Evolutionary conservation across 2,888 invertebrate genomes (phyloP), one percentile per base, ranked within the genome.

Genomic region (Drosophila neutralis): DNA sequence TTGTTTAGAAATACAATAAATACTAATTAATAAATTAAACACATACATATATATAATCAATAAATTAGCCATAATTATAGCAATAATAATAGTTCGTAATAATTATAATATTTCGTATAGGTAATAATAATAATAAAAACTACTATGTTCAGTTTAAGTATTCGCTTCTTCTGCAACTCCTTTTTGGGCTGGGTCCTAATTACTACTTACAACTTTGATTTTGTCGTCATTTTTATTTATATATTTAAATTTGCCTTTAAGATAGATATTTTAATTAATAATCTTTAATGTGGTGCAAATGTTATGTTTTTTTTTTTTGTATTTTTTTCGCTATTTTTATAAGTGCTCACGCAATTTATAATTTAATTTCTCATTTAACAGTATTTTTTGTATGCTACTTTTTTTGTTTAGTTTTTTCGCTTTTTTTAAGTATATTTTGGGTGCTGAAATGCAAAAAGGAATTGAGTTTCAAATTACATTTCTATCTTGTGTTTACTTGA

Each of bases 11-110:
- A 68, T 90, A 88, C 82, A 89, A 89, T 91, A 91, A 83, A 89
- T 89, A 91, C 89, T 90, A 91, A 91, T 90, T 74, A 90, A 90
- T 90, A 91, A 90, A 90, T 91, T 89, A 90, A 85, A 80, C 84
- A 82, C 74, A 53, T 56, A 61, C 62, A 61, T 63, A 61, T 40
- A 38, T 67, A 58, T 67, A 69, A 59, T 81, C 87, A 90, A 89
- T 86, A 89, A 90, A 81, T 89, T 86, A 90, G 73, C 62, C 73
- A 83, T 82, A 71, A 63, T 77, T 8, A 54, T 80, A 66, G 68
- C 76, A 72, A 60, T 73, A 54, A 61, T 82, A 69, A 59, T 75
- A 69, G 45, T 63, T 58, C 59, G 64, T 73, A 59, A 69, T 73
- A 68, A 51, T 78, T 54, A 64, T 73, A 59, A 51, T 69, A 48